Base-by-base conservation (phyloP, 1,140 invertebrate species). In the Dendrolimus punctatus region DNA sequence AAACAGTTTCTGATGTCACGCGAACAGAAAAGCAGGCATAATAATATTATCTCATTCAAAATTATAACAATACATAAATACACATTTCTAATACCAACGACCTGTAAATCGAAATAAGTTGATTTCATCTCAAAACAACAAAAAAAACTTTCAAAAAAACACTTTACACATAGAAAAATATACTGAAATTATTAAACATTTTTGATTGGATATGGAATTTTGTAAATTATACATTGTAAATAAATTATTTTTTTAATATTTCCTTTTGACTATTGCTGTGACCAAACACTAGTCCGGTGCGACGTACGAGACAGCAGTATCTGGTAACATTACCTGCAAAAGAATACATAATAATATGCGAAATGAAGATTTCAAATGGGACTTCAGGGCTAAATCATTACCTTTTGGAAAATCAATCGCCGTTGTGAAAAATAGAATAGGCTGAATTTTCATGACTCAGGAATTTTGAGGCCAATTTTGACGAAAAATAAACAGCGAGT, bases 291-390 rank as follows among this genome's bases (percentile, higher is more conserved):
- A 49, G 43, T 46, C 51, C 58, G 52, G 60, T 45, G 61, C 54
- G 51, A 64, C 62, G 57, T 53, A 61, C 57, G 58, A 60, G 64
- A 62, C 43, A 55, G 54, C 23, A 54, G 57, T 36, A 42, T 42
- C 57, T 77, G 72, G 70, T 73, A 76, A 76, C 68, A 68, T 65
- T 67, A 78, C 73, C 75, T 80, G 65, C 0, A 68, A 73, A 10
- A 46, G 46, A 60, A 44, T 57, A 49, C 5, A 23, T 23, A n/a
- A n/a, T n/a, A n/a, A 23, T 23, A 23, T 23, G 3, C 23, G 3
- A 3, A 23, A 23, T 23, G 23, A 23, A 23, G 1, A 2, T 23
- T 23, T 23, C 23, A 23, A 23, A 23, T 23, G 23, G 23, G 23
- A 1, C 23, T 23, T 23, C 3, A 23, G 3, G 23, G 23, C 23